These are phyloP conservation scores for Ctena decussata DNA, from an alignment of 2,888 invertebrate species.

Conservation along the genomic window DNA sequence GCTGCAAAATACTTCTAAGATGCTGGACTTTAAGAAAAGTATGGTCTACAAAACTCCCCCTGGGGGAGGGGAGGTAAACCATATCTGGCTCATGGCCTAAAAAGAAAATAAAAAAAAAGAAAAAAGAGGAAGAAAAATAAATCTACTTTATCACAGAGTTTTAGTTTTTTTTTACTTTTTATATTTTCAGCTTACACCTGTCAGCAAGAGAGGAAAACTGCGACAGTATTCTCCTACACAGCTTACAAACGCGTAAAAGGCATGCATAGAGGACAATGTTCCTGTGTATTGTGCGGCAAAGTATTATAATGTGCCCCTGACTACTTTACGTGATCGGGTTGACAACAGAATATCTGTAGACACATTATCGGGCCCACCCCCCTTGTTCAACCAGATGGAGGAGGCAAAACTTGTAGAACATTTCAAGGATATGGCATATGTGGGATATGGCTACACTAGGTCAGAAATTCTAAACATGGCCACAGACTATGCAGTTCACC, in stretches of 20 bases:
- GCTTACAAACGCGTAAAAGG: background rate
- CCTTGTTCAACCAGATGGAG: slow-evolving; percentile 19
- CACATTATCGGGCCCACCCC: background rate
- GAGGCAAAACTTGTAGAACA: slow-evolving; percentile 23
- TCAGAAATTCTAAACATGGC: slow-evolving; percentile 28
- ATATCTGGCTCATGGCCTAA: too few species aligned
- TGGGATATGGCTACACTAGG: slow-evolving; percentile 37
- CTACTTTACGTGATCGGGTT: slow-evolving; percentile 15
- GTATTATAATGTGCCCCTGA: slow-evolving; percentile 20
- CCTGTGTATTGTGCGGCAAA: background rate
- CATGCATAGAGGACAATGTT: background rate
- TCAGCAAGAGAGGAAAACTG: background rate
- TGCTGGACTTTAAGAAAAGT: too few species aligned
- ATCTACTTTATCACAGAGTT: background rate
- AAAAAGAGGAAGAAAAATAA: background rate
- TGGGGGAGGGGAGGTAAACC: too few species aligned
- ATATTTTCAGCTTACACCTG: background rate
- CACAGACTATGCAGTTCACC: slow-evolving; percentile 20
- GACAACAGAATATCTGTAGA: slow-evolving; percentile 10
- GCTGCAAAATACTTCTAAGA: too few species aligned
- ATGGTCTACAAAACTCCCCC: too few species aligned
- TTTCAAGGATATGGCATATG: slow-evolving; percentile 28
- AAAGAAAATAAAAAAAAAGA: too few species aligned
- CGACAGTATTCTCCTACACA: background rate
- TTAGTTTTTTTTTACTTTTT: background rate